Base-by-base conservation (phyloP, 2,113 vertebrate species). In the Sciurus niger region DNA sequence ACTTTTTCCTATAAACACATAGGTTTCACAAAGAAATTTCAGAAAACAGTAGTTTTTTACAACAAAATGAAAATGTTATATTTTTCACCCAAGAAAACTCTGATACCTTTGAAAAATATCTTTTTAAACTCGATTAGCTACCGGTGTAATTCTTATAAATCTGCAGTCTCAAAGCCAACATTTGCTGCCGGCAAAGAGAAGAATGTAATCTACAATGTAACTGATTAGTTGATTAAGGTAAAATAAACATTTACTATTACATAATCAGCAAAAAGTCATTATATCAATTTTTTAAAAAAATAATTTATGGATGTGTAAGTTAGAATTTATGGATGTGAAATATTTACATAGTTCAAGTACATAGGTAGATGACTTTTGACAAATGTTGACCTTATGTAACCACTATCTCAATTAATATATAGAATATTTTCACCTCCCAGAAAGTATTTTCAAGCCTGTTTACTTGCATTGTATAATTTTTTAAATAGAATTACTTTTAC, bases 71-170 rank as follows among this genome's bases (percentile, higher is more conserved):
- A 84, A 86, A n/a, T 53, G 24, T 79, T 30, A 22, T 28, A 30
- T 76, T 97, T 40, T 83, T 67, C 8, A 68, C 11, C 32, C 40
- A 46, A 80, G 28, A 76, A 72, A 58, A 88, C 32, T 43, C 34
- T 53, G n/a, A 43, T 82, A 43, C 37, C 12, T 63, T 77, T 60
- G 37, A 96, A 96, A 94, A 63, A n/a, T 48, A 84, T 72, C 30
- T 90, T 80, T 55, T 80, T 55, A 93, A 93, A 67, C 8, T 53
- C 32, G 55, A 48, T 65, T 48, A 87, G 18, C 8, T 70, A 84
- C 6, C 65, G 30, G 9, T 43, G 13, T 1, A 70, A 77, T 77
- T 86, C 20, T 30, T 58, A 58, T 28, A 82, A 86, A 87, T 86
- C 77, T 96, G 22, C 14, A 37, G 46, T 94, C 34, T 94, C 16